Conservation (phyloP, 2,888 invertebrate species). For the Endomychus coccineus region DNA sequence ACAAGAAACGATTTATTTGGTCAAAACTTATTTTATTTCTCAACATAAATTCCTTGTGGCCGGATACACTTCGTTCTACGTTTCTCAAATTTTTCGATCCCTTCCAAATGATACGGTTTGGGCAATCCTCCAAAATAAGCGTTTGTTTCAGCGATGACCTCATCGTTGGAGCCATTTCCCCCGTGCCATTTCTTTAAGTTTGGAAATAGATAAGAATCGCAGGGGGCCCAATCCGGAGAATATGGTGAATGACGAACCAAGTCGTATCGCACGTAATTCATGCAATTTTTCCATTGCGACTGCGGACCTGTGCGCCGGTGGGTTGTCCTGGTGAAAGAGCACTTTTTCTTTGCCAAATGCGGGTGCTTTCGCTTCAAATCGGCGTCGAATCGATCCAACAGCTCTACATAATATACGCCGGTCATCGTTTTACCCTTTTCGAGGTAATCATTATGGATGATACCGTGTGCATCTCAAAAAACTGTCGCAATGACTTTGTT, state of each 20-base stretch:
- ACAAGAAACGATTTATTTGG: too few species aligned
- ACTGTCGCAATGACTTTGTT: slow-evolving; percentile 29
- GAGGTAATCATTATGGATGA: slow-evolving; percentile 31
- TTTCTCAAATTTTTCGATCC: too few species aligned
- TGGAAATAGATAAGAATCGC: too few species aligned
- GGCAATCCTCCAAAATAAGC: too few species aligned
- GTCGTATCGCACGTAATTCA: slow-evolving; percentile 2
- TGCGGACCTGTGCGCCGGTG: neutral
- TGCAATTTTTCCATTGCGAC: slow-evolving; percentile 1
- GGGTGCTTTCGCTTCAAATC: too few species aligned
- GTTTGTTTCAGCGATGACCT: too few species aligned
- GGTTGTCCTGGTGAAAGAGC: neutral
- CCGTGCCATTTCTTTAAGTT: too few species aligned
- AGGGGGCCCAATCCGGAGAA: slow-evolving; percentile 2
- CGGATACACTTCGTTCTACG: too few species aligned
- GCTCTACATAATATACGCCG: slow-evolving; percentile 27
- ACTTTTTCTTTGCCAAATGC: slow-evolving; percentile 3
- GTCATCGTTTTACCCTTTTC: slow-evolving; percentile 30
- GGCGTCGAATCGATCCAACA: neutral
- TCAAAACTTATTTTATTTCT: too few species aligned
- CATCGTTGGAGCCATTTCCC: too few species aligned
- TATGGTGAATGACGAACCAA: neutral
- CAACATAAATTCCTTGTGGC: too few species aligned
- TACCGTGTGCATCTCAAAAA: slow-evolving; percentile 32
- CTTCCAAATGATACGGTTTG: too few species aligned